These are phyloP conservation scores for Hoplostethus mediterraneus DNA, from an alignment of 2,797 vertebrate species.

Conservation along the genomic window DNA sequence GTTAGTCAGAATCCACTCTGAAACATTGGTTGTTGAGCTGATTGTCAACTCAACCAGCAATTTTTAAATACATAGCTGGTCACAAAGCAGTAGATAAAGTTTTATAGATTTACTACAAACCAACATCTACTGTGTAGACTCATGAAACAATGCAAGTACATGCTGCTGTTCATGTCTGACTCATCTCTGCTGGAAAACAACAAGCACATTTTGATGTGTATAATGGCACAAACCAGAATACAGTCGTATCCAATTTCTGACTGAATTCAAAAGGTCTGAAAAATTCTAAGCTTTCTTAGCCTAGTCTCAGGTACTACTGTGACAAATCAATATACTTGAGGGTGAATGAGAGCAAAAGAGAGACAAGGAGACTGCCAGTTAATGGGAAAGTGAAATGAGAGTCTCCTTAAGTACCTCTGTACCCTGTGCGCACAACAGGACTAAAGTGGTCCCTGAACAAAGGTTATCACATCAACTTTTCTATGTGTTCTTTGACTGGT, in stretches of 20 bases:
- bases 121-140: background rate
- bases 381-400: slow-evolving; percentile 69
- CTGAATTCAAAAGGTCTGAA: slow-evolving; percentile 19
- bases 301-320: slow-evolving; percentile 12
- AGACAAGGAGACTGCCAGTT: slow-evolving; percentile 57
- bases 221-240: slow-evolving; percentile 22
- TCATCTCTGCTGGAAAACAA: background rate
- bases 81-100: background rate
- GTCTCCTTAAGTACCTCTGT: slow-evolving; percentile 61
- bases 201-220: slow-evolving; percentile 9
- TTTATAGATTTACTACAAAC: slow-evolving; percentile 3
- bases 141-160: background rate
- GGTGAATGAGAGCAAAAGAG: slow-evolving; percentile 31
- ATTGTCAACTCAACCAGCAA: background rate
- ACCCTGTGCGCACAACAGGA: slow-evolving; percentile 42
- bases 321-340: slow-evolving; percentile 66
- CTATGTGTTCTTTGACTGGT: slow-evolving; percentile 19
- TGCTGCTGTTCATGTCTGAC: background rate
- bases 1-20: background rate
- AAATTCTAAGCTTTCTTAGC: slow-evolving; percentile 23
- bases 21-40: background rate
- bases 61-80: background rate
- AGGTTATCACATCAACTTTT: slow-evolving; percentile 63
- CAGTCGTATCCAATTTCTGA: slow-evolving; percentile 5
- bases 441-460: slow-evolving; percentile 64